phyloP scores from a whole-genome alignment of 2,113 vertebrate genomes.

The Ammodytes marinus region DNA sequence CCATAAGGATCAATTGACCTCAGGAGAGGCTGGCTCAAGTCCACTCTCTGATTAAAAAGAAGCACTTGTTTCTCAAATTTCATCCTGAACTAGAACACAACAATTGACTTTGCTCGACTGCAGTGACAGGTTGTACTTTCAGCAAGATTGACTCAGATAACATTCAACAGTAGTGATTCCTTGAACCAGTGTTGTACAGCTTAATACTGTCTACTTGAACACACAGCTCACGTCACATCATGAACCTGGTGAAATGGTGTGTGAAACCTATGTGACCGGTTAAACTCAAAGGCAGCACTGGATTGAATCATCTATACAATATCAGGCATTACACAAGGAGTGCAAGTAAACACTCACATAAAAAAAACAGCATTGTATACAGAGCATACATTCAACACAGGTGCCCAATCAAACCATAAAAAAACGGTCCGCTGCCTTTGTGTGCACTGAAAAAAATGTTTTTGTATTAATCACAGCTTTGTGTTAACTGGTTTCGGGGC shows the following conservation, averaged over 20 bases:
- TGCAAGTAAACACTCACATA: neutral
- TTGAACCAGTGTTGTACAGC: conserved; percentile 1
- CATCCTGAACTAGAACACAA: conserved; percentile 22
- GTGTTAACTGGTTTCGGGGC: no score
- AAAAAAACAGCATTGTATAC: no score
- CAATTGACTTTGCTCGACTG: neutral
- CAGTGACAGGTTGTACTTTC: neutral
- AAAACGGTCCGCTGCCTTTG: no score
- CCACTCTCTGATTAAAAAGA: conserved; percentile 17
- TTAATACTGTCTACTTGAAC: neutral
- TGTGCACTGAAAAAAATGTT: no score
- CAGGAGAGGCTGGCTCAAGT: conserved; percentile 11
- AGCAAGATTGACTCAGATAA: neutral
- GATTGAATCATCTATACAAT: conserved; percentile 24
- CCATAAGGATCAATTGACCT: conserved; percentile 39
- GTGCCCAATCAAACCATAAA: no score
- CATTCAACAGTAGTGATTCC: neutral
- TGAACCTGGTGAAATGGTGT: conserved; percentile 45
- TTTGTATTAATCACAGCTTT: no score
- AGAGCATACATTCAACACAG: no score
- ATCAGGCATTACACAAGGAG: neutral
- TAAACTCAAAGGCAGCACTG: conserved; percentile 33
- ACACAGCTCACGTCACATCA: conserved; percentile 12
- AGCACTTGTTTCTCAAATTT: neutral
- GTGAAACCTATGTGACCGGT: conserved; percentile 37